Evolutionary conservation across 2,888 invertebrate genomes (phyloP).

Genomic region (Heliconius erato): DNA sequence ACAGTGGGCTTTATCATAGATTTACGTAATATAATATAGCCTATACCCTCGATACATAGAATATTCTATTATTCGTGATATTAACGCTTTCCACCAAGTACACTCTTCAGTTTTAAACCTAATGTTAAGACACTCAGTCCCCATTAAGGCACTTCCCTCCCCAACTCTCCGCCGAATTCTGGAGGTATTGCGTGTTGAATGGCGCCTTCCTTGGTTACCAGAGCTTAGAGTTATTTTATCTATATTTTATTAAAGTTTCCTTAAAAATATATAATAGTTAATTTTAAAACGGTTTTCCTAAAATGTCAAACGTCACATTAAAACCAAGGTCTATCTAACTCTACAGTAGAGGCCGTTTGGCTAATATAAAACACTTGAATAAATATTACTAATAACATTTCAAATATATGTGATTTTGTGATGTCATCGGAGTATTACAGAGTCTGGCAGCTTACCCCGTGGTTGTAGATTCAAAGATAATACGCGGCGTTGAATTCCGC

Average conservation of each 20-base stretch:
- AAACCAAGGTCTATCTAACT: constrained; percentile 26
- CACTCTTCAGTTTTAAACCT: too few species aligned
- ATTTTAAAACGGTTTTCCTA: constrained; percentile 11
- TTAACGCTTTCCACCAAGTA: too few species aligned
- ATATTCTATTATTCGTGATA: too few species aligned
- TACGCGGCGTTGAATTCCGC: not conserved
- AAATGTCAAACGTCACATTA: constrained; percentile 35
- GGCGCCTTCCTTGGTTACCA: too few species aligned
- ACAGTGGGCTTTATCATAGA: too few species aligned
- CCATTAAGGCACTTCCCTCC: too few species aligned
- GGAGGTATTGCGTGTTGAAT: too few species aligned
- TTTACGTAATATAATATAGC: too few species aligned
- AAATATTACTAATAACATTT: not conserved
- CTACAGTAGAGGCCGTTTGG: not conserved
- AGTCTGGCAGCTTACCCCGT: not conserved
- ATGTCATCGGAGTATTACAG: not conserved
- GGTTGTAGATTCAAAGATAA: not conserved
- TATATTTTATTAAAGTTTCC: not conserved
- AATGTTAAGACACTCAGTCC: too few species aligned
- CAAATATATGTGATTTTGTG: not conserved
- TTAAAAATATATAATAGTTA: constrained; percentile 14
- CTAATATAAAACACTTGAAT: constrained; percentile 6
- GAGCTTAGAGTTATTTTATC: too few species aligned
- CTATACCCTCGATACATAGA: too few species aligned
- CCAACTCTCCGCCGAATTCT: too few species aligned